Conservation (phyloP, 2,888 invertebrate genomes). For the Neoscelio sp. region DNA sequence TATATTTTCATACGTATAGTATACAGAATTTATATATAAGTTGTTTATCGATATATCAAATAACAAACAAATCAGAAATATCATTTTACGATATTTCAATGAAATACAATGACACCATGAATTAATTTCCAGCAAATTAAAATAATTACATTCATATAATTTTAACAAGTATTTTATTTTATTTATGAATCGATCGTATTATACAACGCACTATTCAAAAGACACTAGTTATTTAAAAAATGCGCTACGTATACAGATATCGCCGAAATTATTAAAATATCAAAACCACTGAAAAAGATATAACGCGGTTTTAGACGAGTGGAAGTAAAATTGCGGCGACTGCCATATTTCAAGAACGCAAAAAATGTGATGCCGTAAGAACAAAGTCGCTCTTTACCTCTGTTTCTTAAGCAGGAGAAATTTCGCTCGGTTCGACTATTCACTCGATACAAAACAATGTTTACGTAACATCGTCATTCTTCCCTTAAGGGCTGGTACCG, state of each 20-base stretch:
- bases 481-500: conserved; percentile 43
- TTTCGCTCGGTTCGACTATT: conserved; percentile 38
- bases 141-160: too few species aligned
- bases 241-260: conserved; percentile 30
- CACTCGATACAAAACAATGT: conserved; percentile 55
- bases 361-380: conserved; percentile 36
- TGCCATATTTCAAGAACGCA: conserved; percentile 39
- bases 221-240: too few species aligned
- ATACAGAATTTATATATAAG: background rate
- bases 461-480: conserved; percentile 49
- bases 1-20: background rate
- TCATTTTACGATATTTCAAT: too few species aligned
- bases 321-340: conserved; percentile 9
- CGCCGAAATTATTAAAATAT: conserved; percentile 28
- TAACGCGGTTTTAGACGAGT: conserved; percentile 25
- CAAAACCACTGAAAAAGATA: conserved; percentile 19
- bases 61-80: too few species aligned
- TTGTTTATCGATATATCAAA: too few species aligned
- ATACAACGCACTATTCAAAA: too few species aligned
- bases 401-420: conserved; percentile 28
- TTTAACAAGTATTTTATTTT: too few species aligned
- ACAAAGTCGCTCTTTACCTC: conserved; percentile 40
- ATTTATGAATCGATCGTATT: too few species aligned
- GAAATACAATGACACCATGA: too few species aligned
- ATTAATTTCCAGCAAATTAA: too few species aligned